A percentile compares a stretch with the other conserved stretches of the same genome.
Conservation (phyloP, 2,113 vertebrate species). For the Dryoscopus gambensis region DNA sequence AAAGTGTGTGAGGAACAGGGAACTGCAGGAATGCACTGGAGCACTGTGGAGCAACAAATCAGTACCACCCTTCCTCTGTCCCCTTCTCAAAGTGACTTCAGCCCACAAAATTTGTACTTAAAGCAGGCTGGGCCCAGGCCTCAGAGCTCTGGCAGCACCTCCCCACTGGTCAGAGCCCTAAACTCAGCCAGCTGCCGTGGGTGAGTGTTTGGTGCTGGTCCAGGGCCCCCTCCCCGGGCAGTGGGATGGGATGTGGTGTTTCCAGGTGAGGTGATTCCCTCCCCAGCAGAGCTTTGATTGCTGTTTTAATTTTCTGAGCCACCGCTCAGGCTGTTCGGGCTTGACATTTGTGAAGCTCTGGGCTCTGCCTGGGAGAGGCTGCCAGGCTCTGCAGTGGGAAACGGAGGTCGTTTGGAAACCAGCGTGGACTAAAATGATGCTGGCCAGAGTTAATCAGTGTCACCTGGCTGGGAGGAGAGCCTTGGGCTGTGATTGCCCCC, state of each 20-base stretch:
- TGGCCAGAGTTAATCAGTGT: not conserved
- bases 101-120: not conserved
- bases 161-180: not conserved
- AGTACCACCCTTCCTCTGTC: not conserved
- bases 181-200: not conserved
- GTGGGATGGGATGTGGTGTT: not conserved
- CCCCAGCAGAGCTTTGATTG: not conserved
- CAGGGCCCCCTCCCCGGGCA: not conserved
- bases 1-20: not conserved
- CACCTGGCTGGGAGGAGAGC: not conserved
- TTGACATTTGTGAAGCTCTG: not conserved
- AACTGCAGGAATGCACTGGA: not conserved
- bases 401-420: not conserved
- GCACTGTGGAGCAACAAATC: not conserved
- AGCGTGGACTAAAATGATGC: not conserved
- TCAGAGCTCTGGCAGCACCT: not conserved
- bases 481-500: not conserved
- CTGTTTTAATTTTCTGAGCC: not conserved
- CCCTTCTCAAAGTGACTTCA: not conserved
- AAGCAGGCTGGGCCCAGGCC: not conserved
- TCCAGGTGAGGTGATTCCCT: not conserved
- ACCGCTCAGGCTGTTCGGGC: not conserved
- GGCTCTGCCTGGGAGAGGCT: not conserved
- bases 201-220: not conserved
- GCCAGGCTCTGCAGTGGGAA: not conserved